These are phyloP conservation scores for Anagyrus pseudococci DNA, from an alignment of 2,888 invertebrate genomes.

Conservation along the genomic window DNA sequence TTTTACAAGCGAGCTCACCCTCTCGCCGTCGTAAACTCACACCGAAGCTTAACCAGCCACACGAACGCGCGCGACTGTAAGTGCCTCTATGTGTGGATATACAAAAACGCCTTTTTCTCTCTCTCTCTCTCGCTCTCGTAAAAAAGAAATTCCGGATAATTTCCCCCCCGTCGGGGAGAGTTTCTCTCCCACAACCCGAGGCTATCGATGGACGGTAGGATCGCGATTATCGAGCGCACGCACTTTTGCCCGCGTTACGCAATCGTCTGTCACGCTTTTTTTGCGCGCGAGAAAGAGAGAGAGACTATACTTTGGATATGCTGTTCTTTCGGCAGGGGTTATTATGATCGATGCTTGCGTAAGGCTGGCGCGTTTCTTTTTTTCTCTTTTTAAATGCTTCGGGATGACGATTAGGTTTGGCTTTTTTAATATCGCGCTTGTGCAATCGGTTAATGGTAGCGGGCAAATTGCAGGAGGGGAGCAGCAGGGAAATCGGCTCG, in stretches of 20 bases:
- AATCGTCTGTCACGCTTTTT: background rate
- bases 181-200: background rate
- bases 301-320: background rate
- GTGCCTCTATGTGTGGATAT: too few relatives aligned
- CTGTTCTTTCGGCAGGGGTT: background rate
- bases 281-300: too few relatives aligned
- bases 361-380: background rate
- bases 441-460: too few relatives aligned
- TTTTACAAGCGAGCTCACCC: background rate
- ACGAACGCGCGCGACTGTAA: too few relatives aligned
- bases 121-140: too few relatives aligned
- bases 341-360: background rate
- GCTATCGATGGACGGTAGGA: too few relatives aligned
- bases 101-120: too few relatives aligned
- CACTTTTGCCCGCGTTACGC: background rate
- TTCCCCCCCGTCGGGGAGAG: background rate
- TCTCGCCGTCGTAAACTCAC: background rate
- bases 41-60: background rate
- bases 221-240: background rate
- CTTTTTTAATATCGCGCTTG: background rate
- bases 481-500: too few relatives aligned
- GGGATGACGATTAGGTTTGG: background rate
- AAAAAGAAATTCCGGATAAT: too few relatives aligned
- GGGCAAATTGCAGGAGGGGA: too few relatives aligned
- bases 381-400: too few relatives aligned